phyloP scores from a whole-genome alignment of 2,888 invertebrate genomes.

The Erebia ligea region DNA sequence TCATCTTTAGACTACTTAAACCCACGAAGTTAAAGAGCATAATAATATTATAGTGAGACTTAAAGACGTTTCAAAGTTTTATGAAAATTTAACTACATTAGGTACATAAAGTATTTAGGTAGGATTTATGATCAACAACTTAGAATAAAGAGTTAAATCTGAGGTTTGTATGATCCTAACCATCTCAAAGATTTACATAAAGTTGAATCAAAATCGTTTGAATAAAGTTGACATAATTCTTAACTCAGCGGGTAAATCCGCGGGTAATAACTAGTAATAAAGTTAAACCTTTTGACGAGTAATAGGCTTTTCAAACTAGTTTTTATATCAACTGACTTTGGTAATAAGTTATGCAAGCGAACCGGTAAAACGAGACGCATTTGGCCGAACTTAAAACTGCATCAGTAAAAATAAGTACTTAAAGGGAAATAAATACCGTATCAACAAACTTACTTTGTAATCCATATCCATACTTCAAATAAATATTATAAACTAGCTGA shows the following conservation, averaged over 20 bases:
- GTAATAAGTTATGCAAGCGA: constrained; percentile 3
- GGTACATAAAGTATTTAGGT: too few species aligned
- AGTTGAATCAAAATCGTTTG: background rate
- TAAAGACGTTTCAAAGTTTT: too few species aligned
- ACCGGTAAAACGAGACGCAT: constrained; percentile 13
- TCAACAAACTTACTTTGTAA: background rate
- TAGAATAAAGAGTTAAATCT: too few species aligned
- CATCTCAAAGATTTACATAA: background rate
- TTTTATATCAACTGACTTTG: background rate
- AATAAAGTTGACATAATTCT: background rate
- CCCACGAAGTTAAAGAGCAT: too few species aligned
- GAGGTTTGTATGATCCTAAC: too few species aligned
- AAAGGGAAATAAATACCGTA: background rate
- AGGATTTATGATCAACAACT: too few species aligned
- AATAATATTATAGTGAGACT: too few species aligned
- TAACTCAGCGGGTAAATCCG: background rate
- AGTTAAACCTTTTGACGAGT: background rate
- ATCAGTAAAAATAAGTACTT: background rate
- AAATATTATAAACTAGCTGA: too few species aligned
- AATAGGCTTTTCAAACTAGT: constrained; percentile 15
- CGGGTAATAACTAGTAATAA: background rate
- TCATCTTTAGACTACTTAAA: background rate
- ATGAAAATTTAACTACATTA: too few species aligned
- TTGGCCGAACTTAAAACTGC: constrained; percentile 1
- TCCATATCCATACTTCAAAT: too few species aligned